Percentiles rank a stretch among this genome's conserved stretches.
Evolutionary conservation across 2,888 invertebrate species (phyloP).

Genomic region (Drosophila colorata): DNA sequence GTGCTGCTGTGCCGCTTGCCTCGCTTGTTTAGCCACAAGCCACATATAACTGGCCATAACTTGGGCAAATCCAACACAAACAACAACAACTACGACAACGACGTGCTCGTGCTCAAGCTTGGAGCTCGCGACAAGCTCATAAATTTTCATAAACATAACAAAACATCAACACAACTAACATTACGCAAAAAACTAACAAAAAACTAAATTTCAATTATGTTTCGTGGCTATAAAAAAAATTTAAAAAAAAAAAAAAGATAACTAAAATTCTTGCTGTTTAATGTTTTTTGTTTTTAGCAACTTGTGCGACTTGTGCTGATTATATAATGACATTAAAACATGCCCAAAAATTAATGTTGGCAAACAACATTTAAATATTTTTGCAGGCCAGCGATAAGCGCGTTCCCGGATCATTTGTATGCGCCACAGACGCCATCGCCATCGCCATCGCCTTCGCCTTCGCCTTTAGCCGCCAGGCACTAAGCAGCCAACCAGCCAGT

Average conservation of each 20-base stretch:
- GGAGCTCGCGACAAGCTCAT: conserved; percentile 69
- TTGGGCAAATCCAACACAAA: conserved; percentile 52
- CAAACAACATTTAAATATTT: conserved; percentile 69
- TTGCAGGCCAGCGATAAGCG: conserved; percentile 31
- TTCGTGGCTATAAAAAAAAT: conserved; percentile 22
- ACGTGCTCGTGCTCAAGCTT: conserved; percentile 25
- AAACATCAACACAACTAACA: conserved; percentile 37
- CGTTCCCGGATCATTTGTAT: conserved; percentile 56
- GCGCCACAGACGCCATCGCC: conserved; percentile 38
- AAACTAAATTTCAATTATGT: conserved; percentile 50
- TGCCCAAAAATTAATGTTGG: conserved; percentile 51
- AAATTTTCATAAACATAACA: conserved; percentile 74
- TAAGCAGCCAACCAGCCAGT: conserved; percentile 9
- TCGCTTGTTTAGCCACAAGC: conserved; percentile 59
- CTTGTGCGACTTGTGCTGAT: conserved; percentile 77
- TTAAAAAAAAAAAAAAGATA: conserved; percentile 5
- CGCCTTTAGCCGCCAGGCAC: conserved; percentile 53
- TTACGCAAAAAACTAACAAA: conserved; percentile 44
- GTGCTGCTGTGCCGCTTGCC: conserved; percentile 7
- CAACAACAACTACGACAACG: conserved; percentile 17
- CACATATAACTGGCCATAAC: conserved; percentile 58
- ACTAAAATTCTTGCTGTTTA: conserved; percentile 57
- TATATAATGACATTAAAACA: conserved; percentile 79
- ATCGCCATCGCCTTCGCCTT: conserved; percentile 27
- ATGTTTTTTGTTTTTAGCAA: conserved; percentile 48